These are phyloP conservation scores for Popillia japonica DNA, from an alignment of 1,140 invertebrate genomes.

Conservation along the genomic window DNA sequence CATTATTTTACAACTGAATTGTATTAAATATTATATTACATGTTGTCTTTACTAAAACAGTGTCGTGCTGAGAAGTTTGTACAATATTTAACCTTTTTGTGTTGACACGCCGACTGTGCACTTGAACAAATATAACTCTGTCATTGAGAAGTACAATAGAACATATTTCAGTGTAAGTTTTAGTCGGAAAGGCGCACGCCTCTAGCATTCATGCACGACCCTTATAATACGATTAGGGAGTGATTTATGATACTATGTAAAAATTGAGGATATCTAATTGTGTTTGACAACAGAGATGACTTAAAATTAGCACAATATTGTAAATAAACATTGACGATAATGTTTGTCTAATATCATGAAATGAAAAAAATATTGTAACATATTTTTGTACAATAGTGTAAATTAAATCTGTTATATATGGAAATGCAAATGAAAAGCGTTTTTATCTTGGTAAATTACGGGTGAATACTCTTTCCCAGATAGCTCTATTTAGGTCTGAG, in stretches of 20 bases:
- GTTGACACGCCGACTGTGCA: not conserved
- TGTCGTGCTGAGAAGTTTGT: constrained; percentile 2
- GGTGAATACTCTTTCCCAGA: constrained; percentile 1
- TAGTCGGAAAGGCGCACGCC: not conserved
- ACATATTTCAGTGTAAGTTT: not conserved
- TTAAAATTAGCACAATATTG: too few relatives aligned
- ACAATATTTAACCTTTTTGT: constrained; percentile 1
- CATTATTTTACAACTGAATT: too few relatives aligned
- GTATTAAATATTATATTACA: too few relatives aligned
- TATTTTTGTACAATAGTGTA: too few relatives aligned
- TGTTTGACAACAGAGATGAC: too few relatives aligned
- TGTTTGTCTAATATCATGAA: too few relatives aligned
- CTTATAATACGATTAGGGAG: constrained; percentile 1
- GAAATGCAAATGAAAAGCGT: too few relatives aligned
- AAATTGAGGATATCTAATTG: not conserved
- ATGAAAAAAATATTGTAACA: too few relatives aligned
- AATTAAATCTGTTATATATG: too few relatives aligned
- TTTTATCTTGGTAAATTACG: not conserved
- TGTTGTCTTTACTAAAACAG: not conserved
- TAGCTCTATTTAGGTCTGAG: not conserved
- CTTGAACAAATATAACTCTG: not conserved
- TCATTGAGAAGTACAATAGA: not conserved
- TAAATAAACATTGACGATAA: too few relatives aligned
- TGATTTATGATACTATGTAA: not conserved
- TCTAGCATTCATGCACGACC: not conserved